Evolutionary conservation across 2,113 vertebrate species (phyloP).

Genomic region (Eolophus roseicapilla): DNA sequence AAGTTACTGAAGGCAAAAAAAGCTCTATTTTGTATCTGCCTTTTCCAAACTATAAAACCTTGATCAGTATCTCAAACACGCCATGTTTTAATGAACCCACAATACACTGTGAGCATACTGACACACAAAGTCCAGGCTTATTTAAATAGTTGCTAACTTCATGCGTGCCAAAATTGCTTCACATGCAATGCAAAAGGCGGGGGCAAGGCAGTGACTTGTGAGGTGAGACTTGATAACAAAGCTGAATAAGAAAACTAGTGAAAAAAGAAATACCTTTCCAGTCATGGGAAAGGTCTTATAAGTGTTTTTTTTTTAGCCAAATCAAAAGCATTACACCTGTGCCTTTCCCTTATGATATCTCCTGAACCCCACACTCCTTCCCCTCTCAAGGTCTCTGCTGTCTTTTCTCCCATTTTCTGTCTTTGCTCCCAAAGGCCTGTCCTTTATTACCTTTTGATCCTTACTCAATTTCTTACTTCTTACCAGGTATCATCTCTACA

Average conservation of each 20-base stretch:
- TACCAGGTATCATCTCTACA: neutral
- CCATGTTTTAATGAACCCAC: neutral
- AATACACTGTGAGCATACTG: neutral
- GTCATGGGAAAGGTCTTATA: neutral
- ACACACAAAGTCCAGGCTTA: neutral
- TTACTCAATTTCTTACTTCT: neutral
- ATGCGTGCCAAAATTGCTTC: neutral
- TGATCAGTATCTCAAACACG: neutral
- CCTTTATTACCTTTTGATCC: neutral
- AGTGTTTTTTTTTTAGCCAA: neutral
- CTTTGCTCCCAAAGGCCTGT: neutral
- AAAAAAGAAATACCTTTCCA: neutral
- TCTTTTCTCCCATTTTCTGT: neutral
- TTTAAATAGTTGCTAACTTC: neutral
- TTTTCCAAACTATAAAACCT: neutral
- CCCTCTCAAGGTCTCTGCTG: neutral
- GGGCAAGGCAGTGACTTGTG: neutral
- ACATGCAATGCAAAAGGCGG: neutral
- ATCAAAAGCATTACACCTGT: neutral
- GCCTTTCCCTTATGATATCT: neutral
- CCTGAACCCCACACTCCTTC: neutral
- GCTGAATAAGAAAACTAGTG: neutral
- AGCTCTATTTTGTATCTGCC: neutral
- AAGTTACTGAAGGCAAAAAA: neutral
- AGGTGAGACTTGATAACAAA: neutral